Base-by-base conservation (phyloP, 2,797 vertebrate species). In the Spondyliosoma cantharus region DNA sequence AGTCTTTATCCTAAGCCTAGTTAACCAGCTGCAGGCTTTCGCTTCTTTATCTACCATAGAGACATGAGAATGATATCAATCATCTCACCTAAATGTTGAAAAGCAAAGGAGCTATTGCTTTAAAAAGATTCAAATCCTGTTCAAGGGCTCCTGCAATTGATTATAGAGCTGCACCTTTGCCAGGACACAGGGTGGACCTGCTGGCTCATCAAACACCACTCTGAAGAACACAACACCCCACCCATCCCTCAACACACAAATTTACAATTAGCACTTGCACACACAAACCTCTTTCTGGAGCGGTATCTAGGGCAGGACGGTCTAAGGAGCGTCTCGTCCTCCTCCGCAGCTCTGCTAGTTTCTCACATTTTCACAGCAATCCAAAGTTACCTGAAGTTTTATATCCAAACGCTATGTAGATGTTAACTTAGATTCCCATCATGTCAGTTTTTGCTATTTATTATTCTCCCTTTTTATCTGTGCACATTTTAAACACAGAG, bases 141-240 rank as follows among this genome's bases (percentile, higher is more conserved):
- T 85, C 70, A 75, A 67, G 53, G 52, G 72, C 70, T 90, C 63
- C 90, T 93, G 91, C 74, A 86, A 86, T 25, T 91, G 83, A 93
- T 93, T 92, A 93, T 42, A 71, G 64, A 70, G 27, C 53, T 32
- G 63, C 69, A 88, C 77, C 67, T 91, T 84, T 88, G 91, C 91
- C 92, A 92, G 87, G 27, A 81, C 68, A 52, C 69, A 83, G 92
- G 93, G 92, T 78, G 93, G 92, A 93, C 90, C 89, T 83, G 83
- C 86, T 93, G 92, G 85, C 89, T 89, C 89, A 89, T 90, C 87
- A 90, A 78, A 89, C 71, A 25, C 69, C 56, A 76, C 53, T 85
- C 74, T 81, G 59, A 85, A 84, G 68, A 82, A 83, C 68, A 14
- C 71, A 32, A 77, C 79, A 69, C 85, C 73, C 58, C 91, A 86